Evolutionary conservation across 2,113 vertebrate species (phyloP).

Genomic region (Isichthys henryi): DNA sequence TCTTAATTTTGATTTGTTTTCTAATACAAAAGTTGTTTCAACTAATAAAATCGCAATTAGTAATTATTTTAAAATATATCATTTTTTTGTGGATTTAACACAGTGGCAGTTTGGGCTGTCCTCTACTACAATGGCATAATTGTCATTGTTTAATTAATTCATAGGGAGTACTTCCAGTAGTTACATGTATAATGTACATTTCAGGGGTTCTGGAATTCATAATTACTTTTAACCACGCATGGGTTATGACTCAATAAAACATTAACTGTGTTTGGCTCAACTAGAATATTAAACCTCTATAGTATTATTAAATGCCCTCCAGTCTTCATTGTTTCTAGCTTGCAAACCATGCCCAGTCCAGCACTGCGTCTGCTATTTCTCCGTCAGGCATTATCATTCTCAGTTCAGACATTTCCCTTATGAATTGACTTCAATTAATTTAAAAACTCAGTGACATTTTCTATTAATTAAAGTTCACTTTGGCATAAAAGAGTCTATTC

Average conservation of each 20-base stretch:
- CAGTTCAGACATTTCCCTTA: background rate
- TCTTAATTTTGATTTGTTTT: background rate
- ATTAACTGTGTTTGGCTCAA: background rate
- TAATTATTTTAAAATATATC: background rate
- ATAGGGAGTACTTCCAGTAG: background rate
- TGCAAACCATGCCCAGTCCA: background rate
- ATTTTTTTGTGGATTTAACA: background rate
- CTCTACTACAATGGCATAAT: background rate
- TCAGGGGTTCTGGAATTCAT: background rate
- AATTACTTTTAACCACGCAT: background rate
- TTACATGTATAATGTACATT: background rate
- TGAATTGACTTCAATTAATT: background rate
- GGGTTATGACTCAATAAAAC: background rate
- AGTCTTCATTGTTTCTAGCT: background rate
- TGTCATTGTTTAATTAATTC: background rate
- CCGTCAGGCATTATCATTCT: background rate
- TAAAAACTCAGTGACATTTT: constrained; percentile 1
- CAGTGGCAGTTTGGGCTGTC: background rate
- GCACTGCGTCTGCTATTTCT: background rate
- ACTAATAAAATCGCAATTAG: background rate
- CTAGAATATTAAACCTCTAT: background rate
- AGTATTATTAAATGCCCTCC: background rate
- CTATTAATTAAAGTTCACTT: background rate
- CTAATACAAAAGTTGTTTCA: background rate
- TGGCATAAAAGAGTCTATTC: background rate